These are phyloP conservation scores for Lutraria lutraria DNA, from an alignment of 2,888 invertebrate genomes.

Conservation along the genomic window DNA sequence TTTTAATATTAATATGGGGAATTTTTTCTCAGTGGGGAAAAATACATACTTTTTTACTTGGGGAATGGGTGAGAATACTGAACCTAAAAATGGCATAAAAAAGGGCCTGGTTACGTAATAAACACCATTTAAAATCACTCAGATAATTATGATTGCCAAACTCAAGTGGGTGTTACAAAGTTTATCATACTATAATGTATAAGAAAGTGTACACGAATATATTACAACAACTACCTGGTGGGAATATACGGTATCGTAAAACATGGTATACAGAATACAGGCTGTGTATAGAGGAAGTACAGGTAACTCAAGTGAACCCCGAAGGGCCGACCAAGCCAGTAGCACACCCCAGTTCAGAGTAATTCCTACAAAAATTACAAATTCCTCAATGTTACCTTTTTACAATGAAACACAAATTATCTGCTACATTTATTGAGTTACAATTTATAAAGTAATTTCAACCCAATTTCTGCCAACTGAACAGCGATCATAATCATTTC, in stretches of 20 bases:
- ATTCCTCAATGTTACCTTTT: background rate
- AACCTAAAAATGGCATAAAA: too few relatives aligned
- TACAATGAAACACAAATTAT: too few relatives aligned
- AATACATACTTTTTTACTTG: too few relatives aligned
- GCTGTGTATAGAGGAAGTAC: constrained; percentile 84
- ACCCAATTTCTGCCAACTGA: too few relatives aligned
- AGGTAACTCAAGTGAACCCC: constrained; percentile 78
- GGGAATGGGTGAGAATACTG: too few relatives aligned
- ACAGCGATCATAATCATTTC: too few relatives aligned
- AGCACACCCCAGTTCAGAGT: constrained; percentile 87
- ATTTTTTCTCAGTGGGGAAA: too few relatives aligned
- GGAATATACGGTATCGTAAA: constrained; percentile 84
- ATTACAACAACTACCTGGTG: constrained; percentile 80
- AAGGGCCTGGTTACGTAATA: too few relatives aligned
- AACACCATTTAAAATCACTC: too few relatives aligned
- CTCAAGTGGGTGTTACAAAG: background rate
- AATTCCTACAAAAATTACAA: constrained; percentile 80
- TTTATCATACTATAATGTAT: background rate
- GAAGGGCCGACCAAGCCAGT: constrained; percentile 86
- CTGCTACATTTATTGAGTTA: too few relatives aligned
- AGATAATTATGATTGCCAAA: background rate
- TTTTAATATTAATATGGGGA: too few relatives aligned
- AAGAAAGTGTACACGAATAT: background rate
- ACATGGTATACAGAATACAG: constrained; percentile 81
- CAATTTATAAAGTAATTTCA: too few relatives aligned